A percentile compares a stretch with the other conserved stretches of the same genome.
Conservation (phyloP, 2,797 vertebrate species). For the Chiroxiphia lanceolata region DNA sequence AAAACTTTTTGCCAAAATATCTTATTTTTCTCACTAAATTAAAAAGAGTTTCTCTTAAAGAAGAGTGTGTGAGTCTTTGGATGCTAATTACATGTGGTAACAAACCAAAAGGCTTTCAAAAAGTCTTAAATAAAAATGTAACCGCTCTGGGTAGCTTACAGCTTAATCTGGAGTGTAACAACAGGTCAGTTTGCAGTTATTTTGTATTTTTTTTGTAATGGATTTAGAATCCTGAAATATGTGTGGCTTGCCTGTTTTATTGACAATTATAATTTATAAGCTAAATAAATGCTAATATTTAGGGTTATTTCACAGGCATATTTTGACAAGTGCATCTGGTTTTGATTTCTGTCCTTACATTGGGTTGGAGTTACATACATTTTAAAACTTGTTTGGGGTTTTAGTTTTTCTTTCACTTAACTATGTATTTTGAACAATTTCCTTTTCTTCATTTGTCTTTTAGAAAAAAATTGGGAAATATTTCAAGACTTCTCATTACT, state of each 20-base stretch:
- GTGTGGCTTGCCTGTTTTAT: background rate
- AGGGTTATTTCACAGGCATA: background rate
- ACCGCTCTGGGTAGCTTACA: too few species aligned
- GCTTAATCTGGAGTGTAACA: too few species aligned
- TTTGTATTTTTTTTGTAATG: background rate
- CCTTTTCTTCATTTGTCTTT: background rate
- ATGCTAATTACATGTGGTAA: too few species aligned
- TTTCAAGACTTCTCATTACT: background rate
- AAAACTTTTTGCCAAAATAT: too few species aligned
- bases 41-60: too few species aligned
- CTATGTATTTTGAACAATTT: background rate
- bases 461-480: background rate
- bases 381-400: background rate
- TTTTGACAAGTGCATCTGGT: background rate
- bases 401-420: background rate
- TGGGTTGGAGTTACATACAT: background rate
- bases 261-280: background rate
- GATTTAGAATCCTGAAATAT: background rate
- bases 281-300: background rate
- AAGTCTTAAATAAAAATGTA: too few species aligned
- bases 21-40: too few species aligned
- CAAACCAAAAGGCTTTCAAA: too few species aligned
- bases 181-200: background rate
- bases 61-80: too few species aligned
- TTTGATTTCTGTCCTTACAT: background rate